Conservation (phyloP, 2,888 invertebrate species). For the Andrena praecox region DNA sequence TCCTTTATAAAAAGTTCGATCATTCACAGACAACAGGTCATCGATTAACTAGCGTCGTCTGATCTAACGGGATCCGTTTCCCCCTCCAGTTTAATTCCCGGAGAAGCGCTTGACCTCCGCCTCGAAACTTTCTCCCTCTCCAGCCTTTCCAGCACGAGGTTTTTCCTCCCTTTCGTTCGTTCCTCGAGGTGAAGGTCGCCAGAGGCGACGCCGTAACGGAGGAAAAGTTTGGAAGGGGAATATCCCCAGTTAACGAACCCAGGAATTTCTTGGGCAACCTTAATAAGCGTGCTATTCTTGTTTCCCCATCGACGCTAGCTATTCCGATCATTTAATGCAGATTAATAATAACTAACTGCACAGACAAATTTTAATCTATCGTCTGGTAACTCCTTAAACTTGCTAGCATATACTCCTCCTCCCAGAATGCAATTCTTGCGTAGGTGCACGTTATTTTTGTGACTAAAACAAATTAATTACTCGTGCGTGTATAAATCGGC, state of each 20-base stretch:
- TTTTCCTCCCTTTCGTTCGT: slow-evolving; percentile 73
- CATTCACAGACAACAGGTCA: slow-evolving; percentile 42
- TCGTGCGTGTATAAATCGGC: slow-evolving; percentile 4
- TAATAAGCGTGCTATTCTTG: neutral
- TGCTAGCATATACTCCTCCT: too few relatives aligned
- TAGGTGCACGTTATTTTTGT: neutral
- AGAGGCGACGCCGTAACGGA: slow-evolving; percentile 62
- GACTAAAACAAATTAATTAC: neutral
- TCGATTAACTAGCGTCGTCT: slow-evolving; percentile 64
- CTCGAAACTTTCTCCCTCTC: slow-evolving; percentile 71
- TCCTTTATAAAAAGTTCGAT: slow-evolving; percentile 26
- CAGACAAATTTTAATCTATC: too few relatives aligned
- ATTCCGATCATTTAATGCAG: neutral
- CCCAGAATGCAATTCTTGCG: too few relatives aligned
- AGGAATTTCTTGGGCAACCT: slow-evolving; percentile 22
- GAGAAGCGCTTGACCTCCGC: slow-evolving; percentile 71
- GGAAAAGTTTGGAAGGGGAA: slow-evolving; percentile 60
- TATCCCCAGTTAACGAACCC: slow-evolving; percentile 16
- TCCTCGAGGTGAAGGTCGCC: slow-evolving; percentile 72
- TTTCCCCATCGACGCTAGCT: neutral
- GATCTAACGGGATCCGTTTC: slow-evolving; percentile 68
- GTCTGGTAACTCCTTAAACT: too few relatives aligned
- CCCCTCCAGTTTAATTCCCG: slow-evolving; percentile 58
- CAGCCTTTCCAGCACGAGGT: slow-evolving; percentile 47
- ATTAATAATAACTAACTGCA: neutral